A percentile compares a stretch with the other conserved stretches of the same genome.
These are phyloP conservation scores for Siniperca obscura DNA, from an alignment of 2,797 vertebrate species.

Conservation along the genomic window DNA sequence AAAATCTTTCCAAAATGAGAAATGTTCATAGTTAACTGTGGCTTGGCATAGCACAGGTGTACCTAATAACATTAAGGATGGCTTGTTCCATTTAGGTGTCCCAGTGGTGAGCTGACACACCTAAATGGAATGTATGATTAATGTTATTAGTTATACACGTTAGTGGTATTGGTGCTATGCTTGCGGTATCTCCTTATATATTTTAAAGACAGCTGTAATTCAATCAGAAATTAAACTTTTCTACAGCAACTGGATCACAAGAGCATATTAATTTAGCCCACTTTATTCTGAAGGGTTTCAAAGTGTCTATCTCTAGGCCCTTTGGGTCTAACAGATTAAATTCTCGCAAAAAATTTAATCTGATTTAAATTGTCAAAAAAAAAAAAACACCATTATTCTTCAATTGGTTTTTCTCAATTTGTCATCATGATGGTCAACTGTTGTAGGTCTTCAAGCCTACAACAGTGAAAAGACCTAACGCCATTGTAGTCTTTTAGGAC, in stretches of 20 bases:
- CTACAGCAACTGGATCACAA: not conserved
- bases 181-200: not conserved
- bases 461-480: not conserved
- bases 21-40: not conserved
- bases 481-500: too few species aligned
- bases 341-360: not conserved
- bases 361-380: not conserved
- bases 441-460: not conserved
- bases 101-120: not conserved
- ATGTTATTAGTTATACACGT: not conserved
- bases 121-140: not conserved
- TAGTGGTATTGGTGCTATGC: too few species aligned
- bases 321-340: not conserved
- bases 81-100: not conserved
- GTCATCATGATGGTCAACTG: not conserved
- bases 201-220: not conserved
- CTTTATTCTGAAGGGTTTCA: not conserved
- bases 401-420: not conserved
- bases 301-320: not conserved
- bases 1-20: not conserved
- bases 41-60: not conserved
- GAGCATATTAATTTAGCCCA: not conserved
- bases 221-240: constrained; percentile 8
- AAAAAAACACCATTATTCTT: too few species aligned
- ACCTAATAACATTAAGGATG: not conserved